phyloP scores from a whole-genome alignment of 2,888 invertebrate species.

The Tryphoninae sp. region DNA sequence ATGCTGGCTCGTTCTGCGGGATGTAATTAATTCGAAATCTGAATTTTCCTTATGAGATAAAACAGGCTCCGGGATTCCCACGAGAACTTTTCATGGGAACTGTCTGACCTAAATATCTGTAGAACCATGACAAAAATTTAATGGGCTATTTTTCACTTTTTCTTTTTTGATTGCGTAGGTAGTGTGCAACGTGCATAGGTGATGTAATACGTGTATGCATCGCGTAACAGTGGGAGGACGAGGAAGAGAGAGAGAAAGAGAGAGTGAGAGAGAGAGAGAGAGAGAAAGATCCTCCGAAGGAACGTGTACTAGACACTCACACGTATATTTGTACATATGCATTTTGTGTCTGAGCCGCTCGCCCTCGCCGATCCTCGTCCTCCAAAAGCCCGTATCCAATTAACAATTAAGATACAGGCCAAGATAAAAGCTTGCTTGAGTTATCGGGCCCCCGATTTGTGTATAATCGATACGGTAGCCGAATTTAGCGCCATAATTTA shows the following conservation, averaged over 20 bases:
- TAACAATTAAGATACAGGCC: conserved; percentile 72
- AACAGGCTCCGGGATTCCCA: conserved; percentile 37
- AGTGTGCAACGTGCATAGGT: conserved; percentile 19
- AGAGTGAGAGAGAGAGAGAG: conserved; percentile 8
- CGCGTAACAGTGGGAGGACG: conserved; percentile 1
- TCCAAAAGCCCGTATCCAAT: conserved; percentile 65
- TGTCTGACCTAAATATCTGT: not conserved
- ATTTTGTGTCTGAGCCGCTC: too few relatives aligned
- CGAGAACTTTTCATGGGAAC: conserved; percentile 27
- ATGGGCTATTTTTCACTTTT: conserved; percentile 16
- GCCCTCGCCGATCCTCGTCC: conserved; percentile 8
- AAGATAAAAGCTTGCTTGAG: conserved; percentile 67
- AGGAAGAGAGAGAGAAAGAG: conserved; percentile 1
- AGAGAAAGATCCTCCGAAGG: conserved; percentile 37
- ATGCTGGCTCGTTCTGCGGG: conserved; percentile 62
- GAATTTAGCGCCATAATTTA: conserved; percentile 76
- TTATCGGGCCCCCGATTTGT: conserved; percentile 69
- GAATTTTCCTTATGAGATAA: conserved; percentile 66
- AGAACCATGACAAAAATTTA: not conserved
- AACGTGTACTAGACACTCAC: not conserved
- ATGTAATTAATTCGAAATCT: conserved; percentile 75
- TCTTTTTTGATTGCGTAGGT: not conserved
- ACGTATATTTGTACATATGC: not conserved
- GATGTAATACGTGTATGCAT: conserved; percentile 12
- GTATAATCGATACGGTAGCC: conserved; percentile 71